Evolutionary conservation across 2,888 invertebrate species (phyloP), one percentile per base, ranked within the genome.

Genomic region (Nebria brevicollis): DNA sequence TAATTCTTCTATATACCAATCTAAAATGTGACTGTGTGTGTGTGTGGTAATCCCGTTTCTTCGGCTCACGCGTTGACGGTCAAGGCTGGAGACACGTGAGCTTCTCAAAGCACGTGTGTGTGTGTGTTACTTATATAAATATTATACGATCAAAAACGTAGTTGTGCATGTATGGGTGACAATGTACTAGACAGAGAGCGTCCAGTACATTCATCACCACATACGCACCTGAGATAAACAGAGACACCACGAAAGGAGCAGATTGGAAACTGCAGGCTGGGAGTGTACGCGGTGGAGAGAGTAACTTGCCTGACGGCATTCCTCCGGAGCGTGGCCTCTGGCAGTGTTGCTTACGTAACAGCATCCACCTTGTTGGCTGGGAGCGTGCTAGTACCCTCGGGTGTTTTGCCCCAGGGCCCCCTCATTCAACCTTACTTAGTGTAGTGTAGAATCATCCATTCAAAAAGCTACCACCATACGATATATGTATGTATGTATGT

Each of bases 231-330:
- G 54, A 54, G 54, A 54, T 54, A 54, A 54, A 54, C 54, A 54
- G 54, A 54, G 54, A 54, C 2, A 7, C 54, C 2, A 7, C 54
- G 54, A 54, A 13, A 54, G 54, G 54, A 54, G 54, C 54, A 54
- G 54, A 54, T 54, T 54, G 77, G 70, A 77, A 77, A 77, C 70
- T 77, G 72, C 72, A 34, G n/a, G 34, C 13, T 25, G 77, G 68
- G 70, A 26, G 64, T n/a, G 65, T 54, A 64, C 43, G 65, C 43
- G 41, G 75, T 20, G 54, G 54, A 77, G 42, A 54, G 54, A 54
- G 54, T 54, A 54, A 88, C 88, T 87, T 87, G 88, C 89, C 89
- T 88, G 89, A 89, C 89, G 89, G 89, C 89, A 89, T 89, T 89
- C 89, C 89, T 85, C 76, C 72, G 43, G 80, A 82, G 82, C 80